Conservation (phyloP, 2,113 vertebrate species). For the Brachypodius melanocephalos region DNA sequence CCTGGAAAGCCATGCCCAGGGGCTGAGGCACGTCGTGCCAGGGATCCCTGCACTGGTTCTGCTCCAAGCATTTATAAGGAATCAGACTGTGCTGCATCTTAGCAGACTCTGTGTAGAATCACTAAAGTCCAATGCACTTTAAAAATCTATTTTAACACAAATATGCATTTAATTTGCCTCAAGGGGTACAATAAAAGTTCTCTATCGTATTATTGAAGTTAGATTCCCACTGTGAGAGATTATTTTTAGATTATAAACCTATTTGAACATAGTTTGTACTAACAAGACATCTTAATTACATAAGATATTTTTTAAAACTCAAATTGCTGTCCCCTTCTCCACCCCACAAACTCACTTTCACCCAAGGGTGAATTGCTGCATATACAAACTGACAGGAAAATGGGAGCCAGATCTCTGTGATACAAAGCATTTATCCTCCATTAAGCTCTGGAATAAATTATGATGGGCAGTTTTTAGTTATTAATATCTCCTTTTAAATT, state of each 20-base stretch:
- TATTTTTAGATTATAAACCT: neutral
- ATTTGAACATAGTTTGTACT: neutral
- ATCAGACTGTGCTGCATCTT: neutral
- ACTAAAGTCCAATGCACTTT: neutral
- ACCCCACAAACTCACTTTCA: neutral
- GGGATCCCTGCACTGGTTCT: accelerated
- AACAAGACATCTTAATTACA: neutral
- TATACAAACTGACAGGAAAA: neutral
- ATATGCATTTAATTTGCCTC: neutral
- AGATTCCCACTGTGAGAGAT: neutral
- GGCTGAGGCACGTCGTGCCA: neutral
- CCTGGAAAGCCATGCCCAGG: neutral
- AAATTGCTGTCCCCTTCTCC: neutral
- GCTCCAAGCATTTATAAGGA: neutral
- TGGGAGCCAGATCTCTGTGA: neutral
- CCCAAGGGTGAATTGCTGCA: neutral
- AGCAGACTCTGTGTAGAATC: neutral
- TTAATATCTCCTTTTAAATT: neutral
- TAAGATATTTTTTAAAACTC: neutral
- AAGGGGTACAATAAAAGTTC: neutral
- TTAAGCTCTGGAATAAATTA: neutral
- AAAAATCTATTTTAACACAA: neutral
- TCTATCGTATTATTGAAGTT: neutral
- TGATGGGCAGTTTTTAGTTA: neutral
- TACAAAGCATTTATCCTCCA: neutral